Evolutionary conservation across 1,140 invertebrate genomes (phyloP), one percentile per base, ranked within the genome.

Genomic region (Apocrypta bakeri): DNA sequence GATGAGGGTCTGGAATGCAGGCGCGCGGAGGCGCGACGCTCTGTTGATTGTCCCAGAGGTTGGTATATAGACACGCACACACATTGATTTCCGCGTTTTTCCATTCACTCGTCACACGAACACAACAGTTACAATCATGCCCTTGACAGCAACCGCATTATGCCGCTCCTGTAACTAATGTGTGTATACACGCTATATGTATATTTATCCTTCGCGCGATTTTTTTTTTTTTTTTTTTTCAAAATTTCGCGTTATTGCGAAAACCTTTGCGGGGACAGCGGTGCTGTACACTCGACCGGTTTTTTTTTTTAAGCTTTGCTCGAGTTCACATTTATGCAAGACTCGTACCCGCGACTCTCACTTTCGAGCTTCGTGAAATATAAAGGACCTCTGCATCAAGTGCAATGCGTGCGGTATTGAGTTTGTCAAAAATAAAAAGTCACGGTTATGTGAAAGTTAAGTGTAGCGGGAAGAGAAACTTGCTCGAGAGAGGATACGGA

Each of bases 21-120:
- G 83, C 88, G 91, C 84, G 88, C 89, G 12, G 91, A 92, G 85
- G 92, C 92, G 42, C 88, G 91, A 21, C 88, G 91, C 82, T 92
- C 91, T 48, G 91, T 90, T 33, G 91, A 92, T 77, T 93, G 91
- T 88, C 91, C 91, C 1, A 87, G 88, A 88, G 92, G 92, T 92
- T 37, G 88, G 88, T 91, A 91, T 92, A 88, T 89, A 4, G 72
- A 14, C n/a, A 24, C 8, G 4, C 14, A 42, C 2, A 42, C 17
- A 21, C 17, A 29, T n/a, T 27, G 9, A 25, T 79, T 77, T 40
- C 48, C 75, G 71, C 17, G 12, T 72, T 69, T 37, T 21, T 64
- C 66, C 63, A 31, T 73, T 27, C 69, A 48, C 2, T 24, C 29
- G 68, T 71, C 31, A 31, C 31, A 37, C 31, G 0, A 7, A n/a